A percentile compares a stretch with the other conserved stretches of the same genome.
Evolutionary conservation across 2,797 vertebrate species (phyloP).

Genomic region (Tangara arthus): DNA sequence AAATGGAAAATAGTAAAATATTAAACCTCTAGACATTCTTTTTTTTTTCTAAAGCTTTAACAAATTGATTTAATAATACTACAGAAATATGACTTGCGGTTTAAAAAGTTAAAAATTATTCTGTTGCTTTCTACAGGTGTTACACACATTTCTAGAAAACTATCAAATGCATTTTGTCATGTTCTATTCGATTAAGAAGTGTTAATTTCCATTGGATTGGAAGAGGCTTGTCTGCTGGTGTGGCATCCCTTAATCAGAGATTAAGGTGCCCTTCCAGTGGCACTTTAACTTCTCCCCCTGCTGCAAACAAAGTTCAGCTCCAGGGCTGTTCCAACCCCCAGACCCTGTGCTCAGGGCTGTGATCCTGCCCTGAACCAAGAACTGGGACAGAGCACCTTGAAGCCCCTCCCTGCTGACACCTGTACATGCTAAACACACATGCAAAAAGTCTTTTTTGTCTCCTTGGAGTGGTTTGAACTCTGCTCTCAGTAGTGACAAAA

Average conservation of each 20-base stretch:
- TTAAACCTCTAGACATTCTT: neutral
- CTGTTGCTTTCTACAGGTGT: neutral
- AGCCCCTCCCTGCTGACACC: conserved; percentile 30
- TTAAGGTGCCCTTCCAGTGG: neutral
- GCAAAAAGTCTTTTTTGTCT: neutral
- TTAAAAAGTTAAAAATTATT: neutral
- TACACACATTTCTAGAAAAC: neutral
- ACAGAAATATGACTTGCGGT: neutral
- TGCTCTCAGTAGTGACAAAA: neutral
- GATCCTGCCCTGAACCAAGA: conserved; percentile 1
- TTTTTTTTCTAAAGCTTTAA: neutral
- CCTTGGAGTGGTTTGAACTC: neutral
- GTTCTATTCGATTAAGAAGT: neutral
- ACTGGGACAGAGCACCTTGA: conserved; percentile 15
- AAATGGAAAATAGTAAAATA: neutral
- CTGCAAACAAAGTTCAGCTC: conserved; percentile 33
- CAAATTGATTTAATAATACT: neutral
- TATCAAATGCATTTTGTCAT: neutral
- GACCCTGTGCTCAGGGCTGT: neutral
- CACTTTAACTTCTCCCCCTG: conserved; percentile 3
- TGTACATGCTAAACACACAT: neutral
- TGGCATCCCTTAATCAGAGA: neutral
- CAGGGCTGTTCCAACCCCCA: conserved; percentile 11
- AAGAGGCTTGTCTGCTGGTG: conserved; percentile 7
- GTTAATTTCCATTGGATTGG: neutral